These are phyloP conservation scores for Coleophora deauratella DNA, from an alignment of 2,888 invertebrate genomes.

Conservation along the genomic window DNA sequence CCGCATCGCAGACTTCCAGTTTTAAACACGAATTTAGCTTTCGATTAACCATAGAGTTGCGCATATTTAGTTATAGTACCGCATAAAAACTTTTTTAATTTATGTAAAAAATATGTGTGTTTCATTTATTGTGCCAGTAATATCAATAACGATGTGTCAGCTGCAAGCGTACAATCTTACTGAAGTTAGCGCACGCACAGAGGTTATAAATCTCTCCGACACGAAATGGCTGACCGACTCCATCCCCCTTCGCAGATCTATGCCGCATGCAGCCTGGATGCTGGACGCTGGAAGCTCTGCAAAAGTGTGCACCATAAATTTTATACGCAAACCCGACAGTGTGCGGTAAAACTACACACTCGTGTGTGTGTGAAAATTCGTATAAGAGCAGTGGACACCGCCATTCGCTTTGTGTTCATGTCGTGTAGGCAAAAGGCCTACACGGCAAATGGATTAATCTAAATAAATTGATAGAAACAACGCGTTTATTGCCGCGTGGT, in stretches of 20 bases:
- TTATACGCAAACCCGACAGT: constrained; percentile 57
- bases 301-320: constrained; percentile 74
- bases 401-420: constrained; percentile 60
- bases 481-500: constrained; percentile 34
- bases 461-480: constrained; percentile 54
- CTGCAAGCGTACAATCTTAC: constrained; percentile 55
- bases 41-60: neutral
- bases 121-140: neutral
- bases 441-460: constrained; percentile 43
- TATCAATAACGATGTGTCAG: constrained; percentile 28
- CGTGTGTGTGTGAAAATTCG: constrained; percentile 62
- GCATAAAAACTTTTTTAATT: no score
- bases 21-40: constrained; percentile 21
- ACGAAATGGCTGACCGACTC: constrained; percentile 69
- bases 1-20: constrained; percentile 35
- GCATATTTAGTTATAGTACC: neutral
- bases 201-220: constrained; percentile 71
- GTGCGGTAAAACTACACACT: constrained; percentile 62
- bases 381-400: constrained; percentile 63
- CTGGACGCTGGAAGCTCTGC: constrained; percentile 46
- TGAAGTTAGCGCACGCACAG: constrained; percentile 56
- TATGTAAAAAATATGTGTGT: no score
- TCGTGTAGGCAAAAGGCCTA: constrained; percentile 41
- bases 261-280: constrained; percentile 23
- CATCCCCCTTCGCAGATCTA: constrained; percentile 53